Evolutionary conservation across 2,797 vertebrate species (phyloP).

Genomic region (Scolopax rusticola): DNA sequence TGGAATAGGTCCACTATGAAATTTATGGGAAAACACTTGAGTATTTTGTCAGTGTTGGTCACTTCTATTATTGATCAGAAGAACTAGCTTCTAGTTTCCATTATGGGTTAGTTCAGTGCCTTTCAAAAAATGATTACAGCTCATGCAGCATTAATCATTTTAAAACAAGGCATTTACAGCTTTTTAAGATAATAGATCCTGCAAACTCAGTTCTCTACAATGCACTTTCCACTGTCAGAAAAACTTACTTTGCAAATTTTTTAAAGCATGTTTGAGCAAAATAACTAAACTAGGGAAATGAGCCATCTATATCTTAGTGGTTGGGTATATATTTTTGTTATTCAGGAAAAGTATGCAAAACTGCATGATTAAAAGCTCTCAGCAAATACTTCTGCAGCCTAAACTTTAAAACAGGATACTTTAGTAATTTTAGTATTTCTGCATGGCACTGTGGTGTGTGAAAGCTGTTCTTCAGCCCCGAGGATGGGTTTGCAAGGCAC

Average conservation of each 20-base stretch:
- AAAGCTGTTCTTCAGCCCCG: background rate
- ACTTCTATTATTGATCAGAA: background rate
- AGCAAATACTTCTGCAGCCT: background rate
- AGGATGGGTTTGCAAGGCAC: slow-evolving; percentile 3
- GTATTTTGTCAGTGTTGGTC: background rate
- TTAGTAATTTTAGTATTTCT: background rate
- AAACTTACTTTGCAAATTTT: background rate
- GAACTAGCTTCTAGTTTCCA: background rate
- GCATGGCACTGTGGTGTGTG: background rate
- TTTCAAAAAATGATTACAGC: background rate
- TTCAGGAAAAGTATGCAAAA: background rate
- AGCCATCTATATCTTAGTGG: background rate
- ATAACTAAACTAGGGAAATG: background rate
- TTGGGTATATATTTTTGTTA: background rate
- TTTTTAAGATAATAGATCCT: background rate
- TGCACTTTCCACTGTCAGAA: background rate
- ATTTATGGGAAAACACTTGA: background rate
- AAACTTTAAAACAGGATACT: background rate
- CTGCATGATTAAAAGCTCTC: background rate
- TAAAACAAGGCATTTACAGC: background rate
- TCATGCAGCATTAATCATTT: background rate
- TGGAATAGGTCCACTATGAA: background rate
- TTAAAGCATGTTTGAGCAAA: background rate
- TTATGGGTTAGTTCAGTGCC: background rate
- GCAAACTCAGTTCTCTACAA: background rate